Conservation (phyloP, 2,888 invertebrate genomes). For the Ferdinandea cuprea region DNA sequence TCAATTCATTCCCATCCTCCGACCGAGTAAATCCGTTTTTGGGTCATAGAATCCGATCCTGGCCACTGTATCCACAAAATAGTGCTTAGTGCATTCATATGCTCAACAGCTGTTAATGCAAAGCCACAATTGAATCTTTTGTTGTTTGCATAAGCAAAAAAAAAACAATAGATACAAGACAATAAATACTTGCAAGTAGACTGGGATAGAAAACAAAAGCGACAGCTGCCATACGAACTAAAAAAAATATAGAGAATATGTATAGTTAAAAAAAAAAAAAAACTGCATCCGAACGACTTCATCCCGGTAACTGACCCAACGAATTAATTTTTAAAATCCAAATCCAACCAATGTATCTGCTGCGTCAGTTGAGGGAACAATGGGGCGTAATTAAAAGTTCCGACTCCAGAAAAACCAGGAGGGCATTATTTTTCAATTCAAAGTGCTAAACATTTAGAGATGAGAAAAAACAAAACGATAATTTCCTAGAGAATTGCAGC, state of each 20-base stretch:
- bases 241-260: slow-evolving; percentile 23
- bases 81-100: not conserved
- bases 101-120: slow-evolving; percentile 46
- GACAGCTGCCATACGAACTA: slow-evolving; percentile 35
- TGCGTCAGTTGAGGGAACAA: slow-evolving; percentile 49
- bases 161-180: slow-evolving; percentile 68
- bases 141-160: slow-evolving; percentile 52
- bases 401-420: not conserved
- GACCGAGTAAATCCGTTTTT: slow-evolving; percentile 15
- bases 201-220: slow-evolving; percentile 16
- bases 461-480: slow-evolving; percentile 11
- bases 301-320: slow-evolving; percentile 61
- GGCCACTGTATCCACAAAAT: not conserved
- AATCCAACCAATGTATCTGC: slow-evolving; percentile 63
- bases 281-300: not conserved
- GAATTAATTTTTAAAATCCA: slow-evolving; percentile 68
- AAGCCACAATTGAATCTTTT: slow-evolving; percentile 66
- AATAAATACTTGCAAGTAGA: slow-evolving; percentile 44
- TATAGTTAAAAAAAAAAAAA: too few species aligned
- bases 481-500: not conserved
- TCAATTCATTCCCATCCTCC: not conserved
- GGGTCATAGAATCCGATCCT: slow-evolving; percentile 15
- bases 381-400: slow-evolving; percentile 68
- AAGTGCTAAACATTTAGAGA: slow-evolving; percentile 4
- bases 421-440: slow-evolving; percentile 52